Evolutionary conservation across 2,113 vertebrate species (phyloP), one percentile per base, ranked within the genome.

Genomic region (Notothenia coriiceps): DNA sequence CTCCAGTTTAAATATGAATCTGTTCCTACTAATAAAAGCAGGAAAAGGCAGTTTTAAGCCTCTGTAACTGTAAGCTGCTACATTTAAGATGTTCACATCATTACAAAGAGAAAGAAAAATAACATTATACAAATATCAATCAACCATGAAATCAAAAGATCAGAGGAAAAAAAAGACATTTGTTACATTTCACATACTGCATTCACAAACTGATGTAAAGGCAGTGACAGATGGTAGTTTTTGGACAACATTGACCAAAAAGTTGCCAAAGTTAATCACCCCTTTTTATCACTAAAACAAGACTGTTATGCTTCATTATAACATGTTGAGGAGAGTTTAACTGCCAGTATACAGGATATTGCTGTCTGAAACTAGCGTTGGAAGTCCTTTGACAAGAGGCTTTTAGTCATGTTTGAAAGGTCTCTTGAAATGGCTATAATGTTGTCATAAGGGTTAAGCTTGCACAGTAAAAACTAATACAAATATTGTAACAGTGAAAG

Each of bases 41-140:
- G 57, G 50, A 20, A 54, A 14, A 7, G 20, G 44, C 17, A 44
- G 9, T 25, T 63, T 62, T 11, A 64, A 57, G 25, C n/a, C 9
- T 66, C 49, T 57, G 10, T 17, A 65, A 62, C n/a, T 44, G 5
- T 55, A 55, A 72, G 71, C 18, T 86, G 86, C 86, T 87, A 87
- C 88, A 86, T 65, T 81, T 67, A 60, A 66, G 79, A 65, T 47
- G 73, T 75, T 50, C n/a, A 71, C 25, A 71, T 7, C 6, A 22
- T 57, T 22, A 66, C 15, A 61, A 59, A 66, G 6, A 57, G 12
- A 14, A 2, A 14, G 15, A 14, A 74, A 25, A 65, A 14, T 18
- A 20, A 40, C 35, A 3, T 9, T 2, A 25, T 18, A 40, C 44
- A 62, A 9, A 52, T 14, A 70, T 18, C 20, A 25, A 17, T 11